Conservation (phyloP, 1,140 invertebrate genomes). For the Bactericera cockerelli region DNA sequence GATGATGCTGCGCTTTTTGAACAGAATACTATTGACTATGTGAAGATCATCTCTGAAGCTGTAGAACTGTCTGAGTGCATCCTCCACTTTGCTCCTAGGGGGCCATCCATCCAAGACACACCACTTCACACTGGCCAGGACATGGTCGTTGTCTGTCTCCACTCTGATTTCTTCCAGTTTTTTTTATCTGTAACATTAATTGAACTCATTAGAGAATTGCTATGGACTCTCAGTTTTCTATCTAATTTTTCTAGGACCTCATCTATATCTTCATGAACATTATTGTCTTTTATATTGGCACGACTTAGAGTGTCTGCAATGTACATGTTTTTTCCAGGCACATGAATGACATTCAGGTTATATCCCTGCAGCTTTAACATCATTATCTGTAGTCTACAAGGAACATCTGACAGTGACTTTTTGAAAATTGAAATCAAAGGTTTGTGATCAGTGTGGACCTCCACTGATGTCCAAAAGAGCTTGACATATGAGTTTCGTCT, state of each 20-base stretch:
- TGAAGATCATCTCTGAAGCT: slow-evolving; percentile 25
- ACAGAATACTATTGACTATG: slow-evolving; percentile 26
- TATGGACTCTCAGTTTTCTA: slow-evolving; percentile 2
- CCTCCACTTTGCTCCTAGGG: slow-evolving; percentile 21
- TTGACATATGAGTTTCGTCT: too few relatives aligned
- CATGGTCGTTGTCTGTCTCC: slow-evolving; percentile 22
- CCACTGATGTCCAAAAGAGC: background rate
- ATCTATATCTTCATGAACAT: slow-evolving; percentile 11
- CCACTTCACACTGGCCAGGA: slow-evolving; percentile 16
- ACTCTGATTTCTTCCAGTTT: slow-evolving; percentile 23
- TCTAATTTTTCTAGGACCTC: slow-evolving; percentile 15
- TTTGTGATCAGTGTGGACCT: slow-evolving; percentile 32
- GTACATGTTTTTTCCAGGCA: slow-evolving; percentile 27
- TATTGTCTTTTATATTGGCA: slow-evolving; percentile 21
- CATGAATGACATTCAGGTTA: slow-evolving; percentile 20
- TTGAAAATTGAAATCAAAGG: slow-evolving; percentile 30
- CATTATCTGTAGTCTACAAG: slow-evolving; percentile 29
- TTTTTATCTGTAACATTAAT: slow-evolving; percentile 14
- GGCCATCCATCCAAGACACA: slow-evolving; percentile 20
- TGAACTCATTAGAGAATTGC: slow-evolving; percentile 17
- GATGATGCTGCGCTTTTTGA: slow-evolving; percentile 26
- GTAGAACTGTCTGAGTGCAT: slow-evolving; percentile 22
- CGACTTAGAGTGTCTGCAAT: slow-evolving; percentile 31
- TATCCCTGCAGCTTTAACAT: slow-evolving; percentile 25
- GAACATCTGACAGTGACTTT: slow-evolving; percentile 29